Percentiles rank a stretch among this genome's conserved stretches.
Evolutionary conservation across 2,797 vertebrate species (phyloP).

Genomic region (Carcharodon carcharias): DNA sequence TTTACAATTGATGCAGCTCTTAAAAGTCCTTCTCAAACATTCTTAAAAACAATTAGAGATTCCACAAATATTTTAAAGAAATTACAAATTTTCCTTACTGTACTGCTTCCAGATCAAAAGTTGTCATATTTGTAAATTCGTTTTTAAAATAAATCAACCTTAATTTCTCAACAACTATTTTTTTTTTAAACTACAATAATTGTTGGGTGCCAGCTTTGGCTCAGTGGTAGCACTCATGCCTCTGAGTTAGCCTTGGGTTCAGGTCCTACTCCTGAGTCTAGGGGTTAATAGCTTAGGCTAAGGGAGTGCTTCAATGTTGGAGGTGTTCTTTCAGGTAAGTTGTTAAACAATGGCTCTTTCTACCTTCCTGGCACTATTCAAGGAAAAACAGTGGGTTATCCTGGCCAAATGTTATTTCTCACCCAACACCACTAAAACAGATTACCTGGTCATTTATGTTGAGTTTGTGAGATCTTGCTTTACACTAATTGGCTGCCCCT

Average conservation of each 20-base stretch:
- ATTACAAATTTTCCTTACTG: no score
- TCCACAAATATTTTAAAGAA: not conserved
- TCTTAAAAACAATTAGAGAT: not conserved
- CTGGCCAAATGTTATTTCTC: not conserved
- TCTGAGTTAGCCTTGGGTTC: not conserved
- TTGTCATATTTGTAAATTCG: not conserved
- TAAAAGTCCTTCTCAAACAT: not conserved
- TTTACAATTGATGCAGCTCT: not conserved
- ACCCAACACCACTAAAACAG: not conserved
- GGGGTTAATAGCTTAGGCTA: not conserved
- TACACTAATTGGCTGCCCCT: not conserved
- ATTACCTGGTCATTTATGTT: not conserved
- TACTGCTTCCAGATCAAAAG: not conserved
- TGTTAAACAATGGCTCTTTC: not conserved
- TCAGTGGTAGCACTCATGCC: not conserved
- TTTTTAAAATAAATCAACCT: not conserved
- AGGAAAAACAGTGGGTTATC: not conserved
- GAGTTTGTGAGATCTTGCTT: not conserved
- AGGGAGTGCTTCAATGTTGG: not conserved
- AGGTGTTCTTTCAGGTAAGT: not conserved
- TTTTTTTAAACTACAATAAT: not conserved
- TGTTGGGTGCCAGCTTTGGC: not conserved
- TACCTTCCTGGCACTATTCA: not conserved
- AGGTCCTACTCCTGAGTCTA: not conserved
- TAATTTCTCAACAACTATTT: not conserved